Evolutionary conservation across 2,888 invertebrate genomes (phyloP).

Genomic region (Coenonympha glycerion): DNA sequence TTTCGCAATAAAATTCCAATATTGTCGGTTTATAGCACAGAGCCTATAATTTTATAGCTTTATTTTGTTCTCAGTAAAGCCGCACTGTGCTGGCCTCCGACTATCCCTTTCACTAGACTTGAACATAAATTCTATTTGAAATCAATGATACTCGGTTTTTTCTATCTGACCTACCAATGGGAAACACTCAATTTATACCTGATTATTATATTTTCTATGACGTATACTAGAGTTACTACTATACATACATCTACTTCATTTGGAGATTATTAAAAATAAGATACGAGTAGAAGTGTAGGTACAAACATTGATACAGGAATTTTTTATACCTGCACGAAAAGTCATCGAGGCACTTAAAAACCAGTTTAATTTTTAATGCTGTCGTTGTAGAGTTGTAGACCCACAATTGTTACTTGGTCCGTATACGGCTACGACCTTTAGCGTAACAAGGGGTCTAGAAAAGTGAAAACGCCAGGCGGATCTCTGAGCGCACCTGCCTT

Average conservation of each 20-base stretch:
- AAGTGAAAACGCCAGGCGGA: conserved; percentile 36
- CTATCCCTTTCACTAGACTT: conserved; percentile 36
- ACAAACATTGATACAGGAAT: background rate
- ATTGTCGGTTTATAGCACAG: conserved; percentile 2
- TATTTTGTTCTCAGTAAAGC: conserved; percentile 29
- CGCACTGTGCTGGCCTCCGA: conserved; percentile 24
- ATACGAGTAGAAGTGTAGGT: background rate
- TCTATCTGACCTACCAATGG: background rate
- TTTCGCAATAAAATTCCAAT: conserved; percentile 8
- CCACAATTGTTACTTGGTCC: background rate
- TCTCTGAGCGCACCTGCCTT: conserved; percentile 42
- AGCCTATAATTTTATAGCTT: conserved; percentile 17
- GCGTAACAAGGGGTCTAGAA: conserved; percentile 17
- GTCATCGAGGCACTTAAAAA: background rate
- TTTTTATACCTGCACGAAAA: background rate
- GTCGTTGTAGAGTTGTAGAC: background rate
- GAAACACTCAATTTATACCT: background rate
- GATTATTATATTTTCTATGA: too few relatives aligned
- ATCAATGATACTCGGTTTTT: conserved; percentile 26
- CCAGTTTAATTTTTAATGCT: conserved; percentile 5
- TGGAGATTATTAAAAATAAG: too few relatives aligned
- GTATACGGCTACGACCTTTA: conserved; percentile 13
- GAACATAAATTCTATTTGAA: conserved; percentile 32
- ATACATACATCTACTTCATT: too few relatives aligned
- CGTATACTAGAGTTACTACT: too few relatives aligned